Evolutionary conservation across 2,797 vertebrate genomes (phyloP).

Genomic region (Apodemus agrarius): DNA sequence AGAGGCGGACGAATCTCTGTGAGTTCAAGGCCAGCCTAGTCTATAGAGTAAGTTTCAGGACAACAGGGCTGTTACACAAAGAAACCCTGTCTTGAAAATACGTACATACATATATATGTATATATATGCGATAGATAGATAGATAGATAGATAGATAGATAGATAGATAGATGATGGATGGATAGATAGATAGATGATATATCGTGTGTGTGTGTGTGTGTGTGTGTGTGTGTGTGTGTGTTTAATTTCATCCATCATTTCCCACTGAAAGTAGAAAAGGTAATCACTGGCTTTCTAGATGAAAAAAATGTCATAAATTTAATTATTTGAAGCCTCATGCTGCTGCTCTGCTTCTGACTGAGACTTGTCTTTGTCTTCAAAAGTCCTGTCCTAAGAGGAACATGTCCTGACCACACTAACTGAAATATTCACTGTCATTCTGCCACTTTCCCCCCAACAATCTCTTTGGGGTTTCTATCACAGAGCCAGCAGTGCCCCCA

Average conservation of each 20-base stretch:
- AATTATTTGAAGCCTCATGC: not conserved
- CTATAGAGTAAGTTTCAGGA: not conserved
- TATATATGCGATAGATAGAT: no score
- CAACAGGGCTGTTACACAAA: not conserved
- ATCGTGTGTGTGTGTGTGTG: no score
- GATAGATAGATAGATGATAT: not conserved
- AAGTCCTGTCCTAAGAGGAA: not conserved
- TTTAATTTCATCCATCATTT: not conserved
- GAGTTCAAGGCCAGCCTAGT: not conserved
- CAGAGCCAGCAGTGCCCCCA: not conserved
- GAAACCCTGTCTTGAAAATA: not conserved
- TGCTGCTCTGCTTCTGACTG: not conserved
- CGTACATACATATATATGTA: no score
- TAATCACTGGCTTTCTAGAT: not conserved
- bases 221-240: no score
- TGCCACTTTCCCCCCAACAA: not conserved
- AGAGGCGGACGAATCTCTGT: not conserved
- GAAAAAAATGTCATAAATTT: not conserved
- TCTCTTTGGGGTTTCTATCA: not conserved
- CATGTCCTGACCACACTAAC: not conserved
- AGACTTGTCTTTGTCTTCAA: slow-evolving; percentile 4
- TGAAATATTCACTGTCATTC: not conserved
- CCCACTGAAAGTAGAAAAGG: not conserved
- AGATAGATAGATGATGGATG: no score
- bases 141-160: no score